Evolutionary conservation across 2,888 invertebrate genomes (phyloP), one percentile per base, ranked within the genome.

Genomic region (Portevinia maculata): DNA sequence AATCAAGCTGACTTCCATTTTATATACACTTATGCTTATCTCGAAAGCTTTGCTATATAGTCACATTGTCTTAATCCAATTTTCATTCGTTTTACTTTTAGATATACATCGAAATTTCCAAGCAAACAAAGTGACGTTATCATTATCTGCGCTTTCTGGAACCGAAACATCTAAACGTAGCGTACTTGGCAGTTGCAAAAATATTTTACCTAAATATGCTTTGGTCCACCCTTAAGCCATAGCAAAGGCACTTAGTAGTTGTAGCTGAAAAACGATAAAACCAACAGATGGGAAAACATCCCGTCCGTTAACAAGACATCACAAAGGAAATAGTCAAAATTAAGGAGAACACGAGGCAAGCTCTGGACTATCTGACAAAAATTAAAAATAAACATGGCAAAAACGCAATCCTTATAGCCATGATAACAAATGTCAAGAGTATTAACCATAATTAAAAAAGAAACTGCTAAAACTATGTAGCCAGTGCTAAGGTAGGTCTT

Each of bases 401-500:
- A 6, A 9, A 15, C 13, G 0, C 17, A 24, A 6, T 3, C 6
- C 37, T 13, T 13, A 3, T 21, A n/a, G 15, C 17, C 8, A 21
- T 21, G 37, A 6, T 3, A 37, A 13, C 37, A 4, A 24, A 7
- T 24, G 13, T 2, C 53, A 53, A n/a, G 7, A 21, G 4, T 13
- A 7, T n/a, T 11, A 19, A n/a, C 3, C 6, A 6, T 11, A 46
- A 48, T n/a, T 39, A 50, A 24, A 24, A 24, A 3, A 24, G 24
- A 2, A 24, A 24, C 24, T 24, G 24, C 24, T 24, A 24, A 24
- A 5, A 24, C 24, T 3, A 24, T 52, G 70, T 44, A 17, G 44
- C n/a, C 34, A 8, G 3, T 15, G 3, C 24, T 28, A 30, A 9
- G 57, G 52, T 17, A 59, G 17, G 78, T 79, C 71, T 79, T 71